A percentile compares a stretch with the other conserved stretches of the same genome.
These are phyloP conservation scores for Procambarus virginalis DNA, from an alignment of 1,140 invertebrate genomes.

Conservation along the genomic window DNA sequence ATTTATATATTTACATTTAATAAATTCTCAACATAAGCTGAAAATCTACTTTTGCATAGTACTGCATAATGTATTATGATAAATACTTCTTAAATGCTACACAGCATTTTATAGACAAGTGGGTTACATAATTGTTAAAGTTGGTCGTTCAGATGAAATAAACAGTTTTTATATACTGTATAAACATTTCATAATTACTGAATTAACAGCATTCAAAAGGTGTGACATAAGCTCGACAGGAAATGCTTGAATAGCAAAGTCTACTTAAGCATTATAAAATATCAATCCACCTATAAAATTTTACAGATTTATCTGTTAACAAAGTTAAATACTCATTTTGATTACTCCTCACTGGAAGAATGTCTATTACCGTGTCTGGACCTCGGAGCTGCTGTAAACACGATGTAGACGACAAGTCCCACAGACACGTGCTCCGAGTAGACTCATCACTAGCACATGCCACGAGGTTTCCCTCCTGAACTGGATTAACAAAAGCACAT, in stretches of 20 bases:
- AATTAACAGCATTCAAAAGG: neutral
- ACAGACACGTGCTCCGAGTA: slow-evolving; percentile 78
- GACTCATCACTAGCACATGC: slow-evolving; percentile 82
- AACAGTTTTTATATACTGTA: too few relatives aligned
- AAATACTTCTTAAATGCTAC: too few relatives aligned
- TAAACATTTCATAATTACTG: too few relatives aligned
- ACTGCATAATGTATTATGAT: too few relatives aligned
- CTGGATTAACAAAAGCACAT: slow-evolving; percentile 76
- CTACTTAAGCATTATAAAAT: neutral
- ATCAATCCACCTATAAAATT: slow-evolving; percentile 77
- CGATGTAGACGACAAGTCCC: slow-evolving; percentile 80
- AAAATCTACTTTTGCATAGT: too few relatives aligned
- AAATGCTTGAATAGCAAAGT: neutral
- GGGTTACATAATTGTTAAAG: too few relatives aligned
- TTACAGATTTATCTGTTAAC: slow-evolving; percentile 80
- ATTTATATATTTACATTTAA: too few relatives aligned
- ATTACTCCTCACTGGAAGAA: slow-evolving; percentile 78
- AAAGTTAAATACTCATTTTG: slow-evolving; percentile 78
- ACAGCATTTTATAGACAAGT: too few relatives aligned
- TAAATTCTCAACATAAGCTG: neutral
- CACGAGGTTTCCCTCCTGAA: slow-evolving; percentile 73
- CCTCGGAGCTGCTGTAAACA: slow-evolving; percentile 78
- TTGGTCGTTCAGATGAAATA: too few relatives aligned
- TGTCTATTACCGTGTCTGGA: slow-evolving; percentile 80
- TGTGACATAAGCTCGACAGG: neutral